Evolutionary conservation across 30 jellyfish, hydroid and myxozoan genomes (phyloP), one percentile per base, ranked within the genome.

Genomic region (Catostylus mosaicus): DNA sequence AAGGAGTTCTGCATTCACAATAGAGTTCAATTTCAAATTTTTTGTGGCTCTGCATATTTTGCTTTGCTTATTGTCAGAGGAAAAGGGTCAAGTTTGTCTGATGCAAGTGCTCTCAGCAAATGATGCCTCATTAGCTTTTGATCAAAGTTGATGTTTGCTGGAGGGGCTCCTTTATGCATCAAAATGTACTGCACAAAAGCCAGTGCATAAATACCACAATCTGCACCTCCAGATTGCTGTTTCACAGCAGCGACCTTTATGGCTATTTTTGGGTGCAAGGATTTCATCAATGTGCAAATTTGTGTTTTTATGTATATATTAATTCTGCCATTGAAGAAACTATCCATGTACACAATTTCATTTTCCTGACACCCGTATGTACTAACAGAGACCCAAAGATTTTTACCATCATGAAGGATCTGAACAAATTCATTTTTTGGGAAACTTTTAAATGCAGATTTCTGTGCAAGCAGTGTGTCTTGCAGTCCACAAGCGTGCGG

Each of bases 151-250:
- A 72, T 70, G 30, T 40, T 70, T 8, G 29, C 30, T 30, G 93
- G 89, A 56, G n/a, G n/a, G n/a, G n/a, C n/a, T n/a, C n/a, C n/a
- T n/a, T n/a, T n/a, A n/a, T n/a, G n/a, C n/a, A 63, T 45, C 16
- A 68, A 29, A 3, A 30, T 30, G 51, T 32, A 16, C 29, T 46
- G 19, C 27, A 61, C 52, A 36, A 68, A 82, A 24, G 92, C 88
- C 19, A 54, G 12, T 16, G 88, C 92, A 69, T 30, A 67, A 20
- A 47, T 22, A 31, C 88, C 92, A 52, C 88, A 82, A 46, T 77
- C 88, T 2, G 59, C 83, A n/a, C 74, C 67, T 30, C 31, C 31
- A 4, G 38, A 16, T 51, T 82, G 90, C 46, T 80, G 90, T 45
- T 80, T 87, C 27, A 80, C 90, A 7, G 86, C 24, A 4, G 26